phyloP scores from a whole-genome alignment of 2,797 vertebrate genomes.

The Scarus forsteni region DNA sequence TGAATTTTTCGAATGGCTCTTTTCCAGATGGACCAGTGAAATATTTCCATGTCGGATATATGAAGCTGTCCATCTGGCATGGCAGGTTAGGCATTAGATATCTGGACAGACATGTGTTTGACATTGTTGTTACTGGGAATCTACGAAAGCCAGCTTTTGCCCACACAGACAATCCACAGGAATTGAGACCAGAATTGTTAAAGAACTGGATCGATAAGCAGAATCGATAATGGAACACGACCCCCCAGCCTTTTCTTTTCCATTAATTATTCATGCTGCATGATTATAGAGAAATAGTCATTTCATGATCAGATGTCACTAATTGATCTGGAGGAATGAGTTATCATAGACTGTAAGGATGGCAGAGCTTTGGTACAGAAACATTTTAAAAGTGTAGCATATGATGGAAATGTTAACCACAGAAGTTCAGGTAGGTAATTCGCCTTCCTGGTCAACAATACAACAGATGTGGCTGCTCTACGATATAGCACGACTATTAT shows the following conservation, averaged over 20 bases:
- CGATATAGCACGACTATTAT: slow-evolving; percentile 38
- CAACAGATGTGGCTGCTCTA: slow-evolving; percentile 32
- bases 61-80: too few relatives aligned
- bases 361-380: neutral
- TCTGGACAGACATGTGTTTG: too few relatives aligned
- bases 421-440: neutral
- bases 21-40: too few relatives aligned
- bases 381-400: neutral
- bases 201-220: too few relatives aligned
- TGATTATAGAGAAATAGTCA: slow-evolving; percentile 40
- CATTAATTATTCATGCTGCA: slow-evolving; percentile 62
- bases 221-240: slow-evolving; percentile 46
- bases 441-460: slow-evolving; percentile 11
- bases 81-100: too few relatives aligned
- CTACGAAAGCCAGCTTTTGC: too few relatives aligned
- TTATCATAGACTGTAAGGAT: slow-evolving; percentile 14
- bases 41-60: too few relatives aligned
- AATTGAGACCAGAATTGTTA: too few relatives aligned
- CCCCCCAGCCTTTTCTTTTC: slow-evolving; percentile 19
- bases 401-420: neutral
- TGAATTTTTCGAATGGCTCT: too few relatives aligned
- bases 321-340: slow-evolving; percentile 30
- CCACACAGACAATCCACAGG: too few relatives aligned
- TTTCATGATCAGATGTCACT: slow-evolving; percentile 33
- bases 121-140: too few relatives aligned